Base-by-base conservation (phyloP, 2,797 vertebrate genomes). In the Crocidura indochinensis region DNA sequence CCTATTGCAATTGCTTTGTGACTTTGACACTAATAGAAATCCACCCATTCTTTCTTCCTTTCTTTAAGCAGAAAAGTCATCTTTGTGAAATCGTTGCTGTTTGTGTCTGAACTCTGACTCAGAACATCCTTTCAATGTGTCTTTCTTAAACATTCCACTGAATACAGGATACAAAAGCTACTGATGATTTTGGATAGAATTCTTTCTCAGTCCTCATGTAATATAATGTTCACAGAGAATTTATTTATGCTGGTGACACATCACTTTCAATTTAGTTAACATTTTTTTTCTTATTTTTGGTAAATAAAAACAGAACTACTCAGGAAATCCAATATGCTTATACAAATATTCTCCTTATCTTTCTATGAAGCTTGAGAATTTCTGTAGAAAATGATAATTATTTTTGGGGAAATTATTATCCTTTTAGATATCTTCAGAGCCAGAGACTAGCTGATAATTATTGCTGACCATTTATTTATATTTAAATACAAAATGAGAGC, bases 251-350 rank as follows among this genome's bases (percentile, higher is more conserved):
- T 76, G 27, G 8, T 76, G 44, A 10, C 7, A 67, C 83, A 24
- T 91, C 77, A 72, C 79, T 68, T 53, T 86, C 68, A 72, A 3
- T 24, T n/a, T n/a, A 65, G 10, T 67, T 47, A 26, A 10, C n/a
- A 72, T 6, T 88, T 83, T 5, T 62, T 76, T 26, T 93, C 47
- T 75, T 86, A 29, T 31, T 83, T 47, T 38, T 47, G 15, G 14
- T 75, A 72, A 75, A 83, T 91, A 29, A 73, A 9, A 95, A 76
- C 75, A 65, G 38, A 89, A 62, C 68, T 60, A 82, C 68, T 75
- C 38, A 79, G 53, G 17, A 86, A 72, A 56, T 69, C 65, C 12
- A 71, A 64, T 51, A 44, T 47, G 14, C 76, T 2, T 29, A 27
- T 72, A 67, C 24, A 67, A 14, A 79, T 38, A 53, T 10, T 83